Base-by-base conservation (phyloP, 2,888 invertebrate genomes). In the Coelopa pilipes region DNA sequence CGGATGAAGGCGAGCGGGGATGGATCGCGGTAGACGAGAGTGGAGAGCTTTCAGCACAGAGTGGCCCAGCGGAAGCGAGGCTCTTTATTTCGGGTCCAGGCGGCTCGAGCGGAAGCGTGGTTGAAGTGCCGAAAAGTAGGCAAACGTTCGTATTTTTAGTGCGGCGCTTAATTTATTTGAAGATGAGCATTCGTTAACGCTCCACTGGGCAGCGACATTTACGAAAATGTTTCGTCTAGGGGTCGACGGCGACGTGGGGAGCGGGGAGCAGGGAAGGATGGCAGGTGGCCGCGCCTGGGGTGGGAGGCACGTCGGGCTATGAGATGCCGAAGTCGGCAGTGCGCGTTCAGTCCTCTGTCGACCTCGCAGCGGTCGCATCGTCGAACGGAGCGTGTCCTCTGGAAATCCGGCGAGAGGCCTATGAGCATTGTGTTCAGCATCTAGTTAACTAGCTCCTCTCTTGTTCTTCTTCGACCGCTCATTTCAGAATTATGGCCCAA, bases 401-500 rank as follows among this genome's bases (percentile, higher is more conserved):
- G n/a, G n/a, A n/a, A n/a, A n/a, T n/a, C n/a, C n/a, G n/a, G n/a
- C n/a, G n/a, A n/a, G 34, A 34, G 12, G 1, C 24, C 13, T 12
- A 3, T 21, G 19, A 0, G 24, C 21, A 67, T 45, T 13, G 3
- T 12, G 47, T 47, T 45, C 12, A 65, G 12, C 68, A n/a, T 15
- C n/a, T 13, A 17, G 17, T 55, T 45, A 34, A 46, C 19, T 34
- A 53, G n/a, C 2, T 53, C 34, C 9, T 55, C 9, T 60, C 34
- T 24, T 7, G 2, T 7, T 49, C 50, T 21, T 49, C 24, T 34
- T 7, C 7, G 3, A 10, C n/a, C n/a, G 66, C 13, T 71, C 17
- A 47, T 79, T 78, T 0, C 74, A 78, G 78, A 49, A 76, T 69
- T 75, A 80, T 80, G 79, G 78, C 78, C 70, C 78, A 77, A 72